phyloP scores from a whole-genome alignment of 2,113 vertebrate genomes.

The Taurulus bubalis region DNA sequence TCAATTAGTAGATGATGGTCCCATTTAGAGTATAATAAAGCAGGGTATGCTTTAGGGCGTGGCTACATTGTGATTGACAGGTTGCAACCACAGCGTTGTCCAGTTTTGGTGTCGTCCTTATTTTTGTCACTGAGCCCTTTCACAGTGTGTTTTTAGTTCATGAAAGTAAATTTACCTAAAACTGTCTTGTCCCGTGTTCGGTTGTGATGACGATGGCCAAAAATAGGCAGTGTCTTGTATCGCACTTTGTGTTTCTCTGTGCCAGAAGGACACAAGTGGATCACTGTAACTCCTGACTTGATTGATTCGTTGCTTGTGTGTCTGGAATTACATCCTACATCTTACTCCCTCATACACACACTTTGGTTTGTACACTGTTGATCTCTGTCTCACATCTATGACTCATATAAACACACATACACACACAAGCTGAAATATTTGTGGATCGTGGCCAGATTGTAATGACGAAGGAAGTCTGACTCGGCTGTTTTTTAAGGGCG shows the following conservation, averaged over 20 bases:
- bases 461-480: conserved; percentile 60
- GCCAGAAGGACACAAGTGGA: neutral
- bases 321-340: neutral
- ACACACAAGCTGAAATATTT: conserved; percentile 11
- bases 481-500: conserved; percentile 65
- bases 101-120: too few relatives aligned
- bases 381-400: conserved; percentile 17
- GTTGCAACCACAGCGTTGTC: too few relatives aligned
- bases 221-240: neutral
- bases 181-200: too few relatives aligned
- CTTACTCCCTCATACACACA: neutral
- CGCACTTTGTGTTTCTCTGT: neutral
- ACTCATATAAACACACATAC: conserved; percentile 1
- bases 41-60: too few relatives aligned
- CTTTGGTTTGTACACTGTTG: neutral
- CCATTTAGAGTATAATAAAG: too few relatives aligned
- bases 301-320: neutral
- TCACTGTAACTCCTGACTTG: neutral
- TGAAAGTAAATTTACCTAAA: too few relatives aligned
- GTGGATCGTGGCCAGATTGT: conserved; percentile 19
- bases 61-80: too few relatives aligned
- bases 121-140: too few relatives aligned
- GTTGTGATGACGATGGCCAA: neutral
- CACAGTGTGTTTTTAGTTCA: too few relatives aligned
- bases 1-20: too few relatives aligned